Evolutionary conservation across 2,113 vertebrate genomes (phyloP).

Genomic region (Eidolon helvum): DNA sequence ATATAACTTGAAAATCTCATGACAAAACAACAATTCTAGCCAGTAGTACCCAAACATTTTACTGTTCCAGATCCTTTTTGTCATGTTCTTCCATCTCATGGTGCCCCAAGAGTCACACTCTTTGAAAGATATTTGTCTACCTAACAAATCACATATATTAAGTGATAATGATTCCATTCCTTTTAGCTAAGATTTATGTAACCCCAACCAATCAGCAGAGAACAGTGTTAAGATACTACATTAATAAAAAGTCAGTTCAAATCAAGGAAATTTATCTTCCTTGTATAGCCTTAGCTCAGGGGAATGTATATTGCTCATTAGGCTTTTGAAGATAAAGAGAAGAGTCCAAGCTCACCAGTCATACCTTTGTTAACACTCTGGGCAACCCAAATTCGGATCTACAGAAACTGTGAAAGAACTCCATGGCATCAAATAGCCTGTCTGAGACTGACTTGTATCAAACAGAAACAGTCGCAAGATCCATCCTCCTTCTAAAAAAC

Average conservation of each 20-base stretch:
- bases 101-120: not conserved
- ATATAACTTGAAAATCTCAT: not conserved
- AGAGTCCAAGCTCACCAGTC: not conserved
- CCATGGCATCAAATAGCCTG: not conserved
- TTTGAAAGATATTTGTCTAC: not conserved
- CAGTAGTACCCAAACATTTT: not conserved
- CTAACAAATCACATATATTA: not conserved
- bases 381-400: not conserved
- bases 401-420: not conserved
- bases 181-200: not conserved
- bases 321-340: not conserved
- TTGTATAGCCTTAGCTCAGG: not conserved
- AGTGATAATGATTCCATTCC: not conserved
- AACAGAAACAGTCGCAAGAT: not conserved
- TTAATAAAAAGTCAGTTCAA: not conserved
- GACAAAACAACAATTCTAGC: not conserved
- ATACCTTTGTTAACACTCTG: not conserved
- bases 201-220: not conserved
- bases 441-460: not conserved
- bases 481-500: not conserved
- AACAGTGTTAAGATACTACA: not conserved
- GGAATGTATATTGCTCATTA: not conserved
- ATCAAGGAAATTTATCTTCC: not conserved
- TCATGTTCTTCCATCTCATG: not conserved
- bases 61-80: not conserved